These are phyloP conservation scores for Zaprionus vittiger DNA, from an alignment of 1,140 invertebrate species.

Conservation along the genomic window DNA sequence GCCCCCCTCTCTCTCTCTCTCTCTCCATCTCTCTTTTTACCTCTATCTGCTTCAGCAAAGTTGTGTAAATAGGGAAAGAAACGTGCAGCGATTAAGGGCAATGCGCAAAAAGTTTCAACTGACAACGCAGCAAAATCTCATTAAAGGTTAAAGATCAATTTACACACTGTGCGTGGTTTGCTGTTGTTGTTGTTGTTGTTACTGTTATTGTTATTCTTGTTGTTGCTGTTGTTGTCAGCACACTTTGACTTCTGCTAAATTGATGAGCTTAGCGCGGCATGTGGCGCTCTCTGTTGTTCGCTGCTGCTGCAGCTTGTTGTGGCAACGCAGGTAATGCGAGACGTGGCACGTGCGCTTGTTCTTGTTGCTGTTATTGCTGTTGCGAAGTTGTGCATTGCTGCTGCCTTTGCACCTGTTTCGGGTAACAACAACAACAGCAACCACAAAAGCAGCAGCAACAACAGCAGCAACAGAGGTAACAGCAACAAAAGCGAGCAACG, in stretches of 20 bases:
- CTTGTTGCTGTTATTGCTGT: slow-evolving; percentile 14
- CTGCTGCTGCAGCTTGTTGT: not conserved
- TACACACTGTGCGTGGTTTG: slow-evolving; percentile 1
- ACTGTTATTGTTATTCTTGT: not conserved
- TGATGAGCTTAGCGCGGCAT: slow-evolving; percentile 17
- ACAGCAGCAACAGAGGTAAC: slow-evolving; percentile 4
- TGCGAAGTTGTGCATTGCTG: slow-evolving; percentile 14
- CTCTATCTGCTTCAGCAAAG: not conserved
- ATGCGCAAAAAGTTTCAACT: not conserved
- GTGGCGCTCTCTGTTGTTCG: slow-evolving; percentile 2
- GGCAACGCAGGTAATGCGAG: slow-evolving; percentile 17
- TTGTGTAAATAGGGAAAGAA: not conserved
- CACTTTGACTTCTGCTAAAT: slow-evolving; percentile 20
- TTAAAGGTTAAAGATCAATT: slow-evolving; percentile 11
- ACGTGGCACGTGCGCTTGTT: slow-evolving; percentile 23
- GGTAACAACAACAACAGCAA: slow-evolving; percentile 17
- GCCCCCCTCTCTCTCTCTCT: not conserved
- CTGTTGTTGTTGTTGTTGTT: not conserved
- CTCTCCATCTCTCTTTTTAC: not conserved
- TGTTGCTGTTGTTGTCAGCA: slow-evolving; percentile 6
- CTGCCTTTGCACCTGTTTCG: slow-evolving; percentile 30
- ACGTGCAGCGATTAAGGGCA: not conserved
- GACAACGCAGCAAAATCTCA: slow-evolving; percentile 3
- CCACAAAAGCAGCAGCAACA: slow-evolving; percentile 14
- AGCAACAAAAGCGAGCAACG: slow-evolving; percentile 24